Percentiles rank a stretch among this genome's conserved stretches.
These are phyloP conservation scores for Trematomus loennbergii DNA, from an alignment of 2,113 vertebrate genomes.

Conservation along the genomic window DNA sequence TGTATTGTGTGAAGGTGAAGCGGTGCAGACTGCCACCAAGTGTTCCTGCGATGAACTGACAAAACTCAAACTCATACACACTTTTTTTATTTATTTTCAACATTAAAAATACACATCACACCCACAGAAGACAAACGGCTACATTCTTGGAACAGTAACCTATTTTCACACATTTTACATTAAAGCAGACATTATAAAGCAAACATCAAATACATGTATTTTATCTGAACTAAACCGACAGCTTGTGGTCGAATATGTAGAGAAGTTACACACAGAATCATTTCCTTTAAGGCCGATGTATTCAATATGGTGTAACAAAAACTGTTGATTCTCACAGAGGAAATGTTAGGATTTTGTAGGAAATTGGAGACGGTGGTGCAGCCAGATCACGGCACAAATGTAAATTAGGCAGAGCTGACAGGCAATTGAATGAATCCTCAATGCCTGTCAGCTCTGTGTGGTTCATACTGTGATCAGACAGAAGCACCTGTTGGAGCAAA, in stretches of 20 bases:
- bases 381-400: conserved; percentile 26
- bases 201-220: conserved; percentile 35
- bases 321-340: background rate
- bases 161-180: conserved; percentile 33
- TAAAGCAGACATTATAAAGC: conserved; percentile 35
- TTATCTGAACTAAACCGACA: conserved; percentile 23
- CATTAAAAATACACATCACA: conserved; percentile 51
- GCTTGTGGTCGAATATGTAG: background rate
- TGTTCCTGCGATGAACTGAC: conserved; percentile 38
- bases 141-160: conserved; percentile 42
- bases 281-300: conserved; percentile 64
- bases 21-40: conserved; percentile 44
- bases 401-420: background rate
- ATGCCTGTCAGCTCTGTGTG: background rate
- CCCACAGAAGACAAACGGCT: conserved; percentile 33
- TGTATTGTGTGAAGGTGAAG: background rate
- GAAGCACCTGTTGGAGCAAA: background rate
- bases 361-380: background rate
- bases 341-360: background rate
- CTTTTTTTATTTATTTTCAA: conserved; percentile 31
- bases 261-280: background rate
- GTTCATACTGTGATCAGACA: background rate
- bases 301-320: background rate
- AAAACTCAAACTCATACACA: conserved; percentile 20
- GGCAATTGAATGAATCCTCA: background rate